Percentiles rank a stretch among this genome's conserved stretches.
phyloP scores from a whole-genome alignment of 1,140 invertebrate genomes.

The Drosophila repleta region DNA sequence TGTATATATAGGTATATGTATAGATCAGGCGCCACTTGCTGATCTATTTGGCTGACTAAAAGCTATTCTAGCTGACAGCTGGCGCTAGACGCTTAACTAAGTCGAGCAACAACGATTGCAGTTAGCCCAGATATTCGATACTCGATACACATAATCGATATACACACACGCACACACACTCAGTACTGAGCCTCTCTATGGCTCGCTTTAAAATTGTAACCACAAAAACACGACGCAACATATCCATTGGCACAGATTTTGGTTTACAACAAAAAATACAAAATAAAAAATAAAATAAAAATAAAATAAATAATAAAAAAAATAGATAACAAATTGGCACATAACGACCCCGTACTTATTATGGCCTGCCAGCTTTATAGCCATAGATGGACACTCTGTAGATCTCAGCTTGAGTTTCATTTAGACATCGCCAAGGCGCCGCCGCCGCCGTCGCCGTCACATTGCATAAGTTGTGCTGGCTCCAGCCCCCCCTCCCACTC shows the following conservation, averaged over 20 bases:
- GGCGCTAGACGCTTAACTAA: constrained; percentile 11
- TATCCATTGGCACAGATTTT: constrained; percentile 36
- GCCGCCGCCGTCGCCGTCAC: constrained; percentile 7
- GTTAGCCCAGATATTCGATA: constrained; percentile 35
- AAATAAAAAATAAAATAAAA: constrained; percentile 9
- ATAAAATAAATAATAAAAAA: constrained; percentile 27
- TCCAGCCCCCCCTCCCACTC: not conserved
- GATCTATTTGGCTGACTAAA: constrained; percentile 1
- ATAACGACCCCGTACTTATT: constrained; percentile 62
- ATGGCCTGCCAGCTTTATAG: constrained; percentile 33
- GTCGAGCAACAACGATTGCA: constrained; percentile 23
- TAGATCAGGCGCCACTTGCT: constrained; percentile 27
- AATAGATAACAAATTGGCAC: constrained; percentile 38
- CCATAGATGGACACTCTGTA: constrained; percentile 54
- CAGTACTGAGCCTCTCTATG: not conserved
- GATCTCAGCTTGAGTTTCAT: constrained; percentile 24
- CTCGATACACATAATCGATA: constrained; percentile 26
- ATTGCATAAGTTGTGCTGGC: constrained; percentile 19
- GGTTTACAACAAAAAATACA: constrained; percentile 12
- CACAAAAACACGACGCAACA: constrained; percentile 23
- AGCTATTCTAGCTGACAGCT: constrained; percentile 11
- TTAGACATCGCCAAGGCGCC: constrained; percentile 27
- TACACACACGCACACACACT: constrained; percentile 2
- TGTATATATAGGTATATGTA: not conserved
- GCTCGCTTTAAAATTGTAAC: constrained; percentile 15